phyloP scores from a whole-genome alignment of 2,113 vertebrate genomes.

The Pituophis catenifer region DNA sequence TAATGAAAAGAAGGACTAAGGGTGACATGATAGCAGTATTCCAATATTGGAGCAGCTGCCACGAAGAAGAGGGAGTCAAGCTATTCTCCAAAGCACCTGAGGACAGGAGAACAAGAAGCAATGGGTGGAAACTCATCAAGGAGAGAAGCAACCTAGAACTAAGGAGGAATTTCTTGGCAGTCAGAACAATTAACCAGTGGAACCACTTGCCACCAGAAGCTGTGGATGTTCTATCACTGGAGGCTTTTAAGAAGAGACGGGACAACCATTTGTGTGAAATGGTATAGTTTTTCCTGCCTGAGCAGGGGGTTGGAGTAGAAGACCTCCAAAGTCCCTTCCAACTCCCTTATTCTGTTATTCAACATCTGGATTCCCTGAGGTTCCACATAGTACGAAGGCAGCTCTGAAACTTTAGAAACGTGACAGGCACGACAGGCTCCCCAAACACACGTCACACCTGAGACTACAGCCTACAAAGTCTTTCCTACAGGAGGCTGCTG shows the following conservation, averaged over 20 bases:
- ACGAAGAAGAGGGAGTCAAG: background rate
- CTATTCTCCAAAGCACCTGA: background rate
- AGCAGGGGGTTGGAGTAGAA: too few species aligned
- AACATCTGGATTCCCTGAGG: background rate
- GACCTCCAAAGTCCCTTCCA: background rate
- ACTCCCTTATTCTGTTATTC: background rate
- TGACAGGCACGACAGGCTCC: background rate
- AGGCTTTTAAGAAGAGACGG: background rate
- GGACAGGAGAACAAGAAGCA: background rate
- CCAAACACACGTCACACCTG: too few species aligned
- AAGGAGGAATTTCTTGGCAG: background rate
- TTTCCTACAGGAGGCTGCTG: too few species aligned
- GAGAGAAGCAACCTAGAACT: background rate
- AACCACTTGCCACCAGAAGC: background rate
- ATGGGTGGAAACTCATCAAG: rapidly evolving
- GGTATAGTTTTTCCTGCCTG: background rate
- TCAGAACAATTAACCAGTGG: background rate
- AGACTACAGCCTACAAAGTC: rapidly evolving
- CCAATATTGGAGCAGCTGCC: background rate
- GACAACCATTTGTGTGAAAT: background rate
- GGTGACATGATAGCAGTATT: background rate
- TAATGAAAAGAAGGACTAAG: background rate
- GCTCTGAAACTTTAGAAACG: too few species aligned
- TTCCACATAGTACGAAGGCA: background rate
- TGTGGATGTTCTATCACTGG: background rate